Evolutionary conservation across 2,888 invertebrate genomes (phyloP).

Genomic region (Sminthurinus aureus): DNA sequence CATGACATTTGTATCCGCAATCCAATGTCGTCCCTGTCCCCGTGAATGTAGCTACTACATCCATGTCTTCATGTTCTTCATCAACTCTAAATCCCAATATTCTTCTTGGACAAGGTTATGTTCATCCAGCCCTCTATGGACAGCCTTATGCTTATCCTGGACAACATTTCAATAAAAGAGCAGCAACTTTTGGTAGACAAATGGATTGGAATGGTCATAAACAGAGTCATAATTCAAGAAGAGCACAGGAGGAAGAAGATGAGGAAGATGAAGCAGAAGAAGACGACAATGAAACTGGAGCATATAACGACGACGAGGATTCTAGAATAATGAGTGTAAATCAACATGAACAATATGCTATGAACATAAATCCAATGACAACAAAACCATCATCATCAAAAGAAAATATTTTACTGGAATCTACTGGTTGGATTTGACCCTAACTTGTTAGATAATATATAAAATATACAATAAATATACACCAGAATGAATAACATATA

Average conservation of each 20-base stretch:
- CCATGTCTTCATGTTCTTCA: slow-evolving; percentile 41
- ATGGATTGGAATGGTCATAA: not conserved
- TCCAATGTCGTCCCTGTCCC: slow-evolving; percentile 26
- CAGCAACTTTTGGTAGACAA: not conserved
- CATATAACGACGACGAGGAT: not conserved
- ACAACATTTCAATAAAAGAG: not conserved
- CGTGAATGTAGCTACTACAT: slow-evolving; percentile 33
- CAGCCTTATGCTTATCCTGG: not conserved
- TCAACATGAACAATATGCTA: not conserved
- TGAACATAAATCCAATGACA: too few species aligned
- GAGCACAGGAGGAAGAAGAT: slow-evolving; percentile 16
- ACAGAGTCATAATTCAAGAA: not conserved
- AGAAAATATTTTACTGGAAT: slow-evolving; percentile 12
- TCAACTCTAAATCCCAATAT: slow-evolving; percentile 35
- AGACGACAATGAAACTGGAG: slow-evolving; percentile 1
- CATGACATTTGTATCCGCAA: slow-evolving; percentile 53
- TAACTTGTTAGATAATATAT: slow-evolving; percentile 3
- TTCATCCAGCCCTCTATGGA: not conserved
- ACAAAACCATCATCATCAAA: not conserved
- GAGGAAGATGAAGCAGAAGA: slow-evolving; percentile 21
- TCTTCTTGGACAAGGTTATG: slow-evolving; percentile 5
- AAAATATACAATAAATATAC: not conserved
- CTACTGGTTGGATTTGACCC: slow-evolving; percentile 38
- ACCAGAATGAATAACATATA: not conserved
- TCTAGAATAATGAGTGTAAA: not conserved